A percentile compares a stretch with the other conserved stretches of the same genome.
Evolutionary conservation across 1,140 invertebrate genomes (phyloP).

Genomic region (Drosophila bifasciata): DNA sequence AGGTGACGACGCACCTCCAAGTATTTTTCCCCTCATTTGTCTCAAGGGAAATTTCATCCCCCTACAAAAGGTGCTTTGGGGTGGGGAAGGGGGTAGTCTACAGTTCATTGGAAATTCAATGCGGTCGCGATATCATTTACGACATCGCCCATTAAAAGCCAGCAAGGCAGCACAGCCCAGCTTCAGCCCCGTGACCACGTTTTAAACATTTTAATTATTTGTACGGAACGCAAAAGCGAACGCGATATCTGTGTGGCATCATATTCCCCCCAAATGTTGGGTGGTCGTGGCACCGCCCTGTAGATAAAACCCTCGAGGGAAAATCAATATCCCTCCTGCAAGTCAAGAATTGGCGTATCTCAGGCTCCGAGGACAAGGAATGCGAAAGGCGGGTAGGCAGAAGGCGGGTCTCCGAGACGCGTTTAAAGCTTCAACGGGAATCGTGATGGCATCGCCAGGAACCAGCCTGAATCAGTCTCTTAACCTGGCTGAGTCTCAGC

Average conservation of each 20-base stretch:
- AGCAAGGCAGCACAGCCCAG: slow-evolving; percentile 17
- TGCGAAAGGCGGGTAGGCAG: too few relatives aligned
- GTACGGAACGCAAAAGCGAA: slow-evolving; percentile 17
- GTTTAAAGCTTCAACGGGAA: slow-evolving; percentile 1
- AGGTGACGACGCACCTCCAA: slow-evolving; percentile 32
- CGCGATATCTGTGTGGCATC: slow-evolving; percentile 38
- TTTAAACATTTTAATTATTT: slow-evolving; percentile 63
- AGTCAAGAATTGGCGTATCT: too few relatives aligned
- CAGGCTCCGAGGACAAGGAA: slow-evolving; percentile 14
- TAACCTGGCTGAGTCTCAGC: not conserved
- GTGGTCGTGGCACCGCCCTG: too few relatives aligned
- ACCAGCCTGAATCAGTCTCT: too few relatives aligned
- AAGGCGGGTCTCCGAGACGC: too few relatives aligned
- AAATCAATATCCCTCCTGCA: slow-evolving; percentile 29
- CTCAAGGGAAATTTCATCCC: not conserved
- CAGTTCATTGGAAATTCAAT: slow-evolving; percentile 67
- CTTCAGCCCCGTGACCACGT: slow-evolving; percentile 49
- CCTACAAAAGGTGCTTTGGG: not conserved
- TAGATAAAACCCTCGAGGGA: not conserved
- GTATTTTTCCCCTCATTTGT: slow-evolving; percentile 4
- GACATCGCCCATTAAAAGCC: slow-evolving; percentile 55
- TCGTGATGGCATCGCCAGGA: slow-evolving; percentile 18
- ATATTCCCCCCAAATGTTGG: slow-evolving; percentile 40
- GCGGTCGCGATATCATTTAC: slow-evolving; percentile 60
- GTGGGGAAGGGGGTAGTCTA: too few relatives aligned